phyloP scores from a whole-genome alignment of 1,140 invertebrate species.

The Calephelis virginiensis region DNA sequence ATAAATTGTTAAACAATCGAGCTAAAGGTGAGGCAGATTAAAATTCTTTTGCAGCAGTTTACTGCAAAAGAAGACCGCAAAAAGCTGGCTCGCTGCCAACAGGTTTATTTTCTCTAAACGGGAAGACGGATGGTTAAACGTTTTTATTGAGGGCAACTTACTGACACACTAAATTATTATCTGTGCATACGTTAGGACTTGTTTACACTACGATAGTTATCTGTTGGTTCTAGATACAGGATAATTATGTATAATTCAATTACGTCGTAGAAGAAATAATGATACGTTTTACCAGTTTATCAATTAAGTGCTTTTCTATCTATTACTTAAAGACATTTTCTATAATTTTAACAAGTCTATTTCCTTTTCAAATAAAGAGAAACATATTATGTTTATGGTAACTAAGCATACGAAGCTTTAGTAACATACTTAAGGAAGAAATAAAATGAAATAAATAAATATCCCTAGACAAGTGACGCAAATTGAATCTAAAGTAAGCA shows the following conservation, averaged over 20 bases:
- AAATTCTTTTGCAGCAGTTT: slow-evolving; percentile 54
- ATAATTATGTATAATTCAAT: slow-evolving; percentile 15
- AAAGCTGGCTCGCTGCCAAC: slow-evolving; percentile 51
- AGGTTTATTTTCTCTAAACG: slow-evolving; percentile 52
- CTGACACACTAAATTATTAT: slow-evolving; percentile 27
- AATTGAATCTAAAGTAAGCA: too few species aligned
- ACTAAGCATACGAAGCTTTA: too few species aligned
- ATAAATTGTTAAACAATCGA: slow-evolving; percentile 42
- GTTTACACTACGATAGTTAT: slow-evolving; percentile 12
- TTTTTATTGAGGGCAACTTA: slow-evolving; percentile 50
- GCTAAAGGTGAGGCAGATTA: slow-evolving; percentile 45
- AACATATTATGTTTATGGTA: too few species aligned
- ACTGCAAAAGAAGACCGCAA: slow-evolving; percentile 39
- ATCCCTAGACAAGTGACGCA: too few species aligned
- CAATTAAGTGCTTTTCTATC: too few species aligned
- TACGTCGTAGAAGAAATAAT: background rate
- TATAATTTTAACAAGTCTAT: too few species aligned
- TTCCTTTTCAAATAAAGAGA: too few species aligned
- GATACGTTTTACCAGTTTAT: too few species aligned
- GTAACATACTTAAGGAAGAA: too few species aligned
- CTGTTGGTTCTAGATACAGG: slow-evolving; percentile 8
- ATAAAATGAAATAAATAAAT: too few species aligned
- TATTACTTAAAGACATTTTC: too few species aligned
- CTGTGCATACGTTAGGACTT: slow-evolving; percentile 20
- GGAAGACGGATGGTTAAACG: slow-evolving; percentile 45